Evolutionary conservation across 2,797 vertebrate genomes (phyloP).

Genomic region (Peromyscus eremicus): DNA sequence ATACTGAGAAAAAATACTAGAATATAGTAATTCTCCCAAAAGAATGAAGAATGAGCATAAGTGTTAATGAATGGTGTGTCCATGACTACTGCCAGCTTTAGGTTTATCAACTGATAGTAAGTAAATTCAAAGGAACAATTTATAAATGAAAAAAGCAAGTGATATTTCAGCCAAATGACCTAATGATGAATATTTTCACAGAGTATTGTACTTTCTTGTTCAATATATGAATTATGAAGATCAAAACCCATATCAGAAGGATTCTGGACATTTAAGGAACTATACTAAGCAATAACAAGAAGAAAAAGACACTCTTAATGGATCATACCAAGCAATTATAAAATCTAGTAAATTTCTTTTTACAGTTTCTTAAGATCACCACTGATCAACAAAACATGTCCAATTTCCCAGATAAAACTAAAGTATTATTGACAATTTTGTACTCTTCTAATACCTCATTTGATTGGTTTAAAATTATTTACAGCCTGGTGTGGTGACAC

Average conservation of each 20-base stretch:
- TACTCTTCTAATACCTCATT: neutral
- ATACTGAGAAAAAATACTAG: too few relatives aligned
- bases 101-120: neutral
- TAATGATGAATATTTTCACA: neutral
- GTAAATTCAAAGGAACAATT: neutral
- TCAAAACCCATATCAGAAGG: neutral
- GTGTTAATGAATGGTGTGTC: neutral
- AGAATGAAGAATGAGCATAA: neutral
- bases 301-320: neutral
- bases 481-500: too few relatives aligned
- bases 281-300: neutral
- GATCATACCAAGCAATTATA: neutral
- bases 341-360: constrained; percentile 26
- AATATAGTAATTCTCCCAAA: neutral
- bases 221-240: neutral
- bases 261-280: neutral
- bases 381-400: neutral
- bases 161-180: constrained; percentile 5
- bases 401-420: neutral
- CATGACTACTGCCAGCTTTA: neutral
- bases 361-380: neutral
- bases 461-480: constrained; percentile 27
- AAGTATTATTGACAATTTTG: neutral
- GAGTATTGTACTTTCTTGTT: neutral
- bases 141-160: neutral